Conservation (phyloP, 2,797 vertebrate genomes). For the Avahi laniger region DNA sequence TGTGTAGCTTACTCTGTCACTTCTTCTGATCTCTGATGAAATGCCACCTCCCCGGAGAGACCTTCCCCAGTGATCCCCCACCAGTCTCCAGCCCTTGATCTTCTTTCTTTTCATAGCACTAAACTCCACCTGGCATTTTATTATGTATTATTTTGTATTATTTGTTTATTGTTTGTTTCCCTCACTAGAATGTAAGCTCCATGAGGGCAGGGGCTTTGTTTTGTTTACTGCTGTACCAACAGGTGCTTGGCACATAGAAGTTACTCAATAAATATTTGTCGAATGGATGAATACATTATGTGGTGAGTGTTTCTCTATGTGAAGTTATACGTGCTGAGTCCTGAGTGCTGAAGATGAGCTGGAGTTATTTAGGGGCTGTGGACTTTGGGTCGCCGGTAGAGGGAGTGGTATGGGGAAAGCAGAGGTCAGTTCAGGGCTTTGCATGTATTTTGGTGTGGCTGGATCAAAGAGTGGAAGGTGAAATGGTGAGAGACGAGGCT, state of each 20-base stretch:
- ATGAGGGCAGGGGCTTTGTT: conserved; percentile 48
- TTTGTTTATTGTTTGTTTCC: conserved; percentile 15
- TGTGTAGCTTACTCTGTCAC: background rate
- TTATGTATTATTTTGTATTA: background rate
- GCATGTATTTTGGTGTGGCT: background rate
- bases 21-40: background rate
- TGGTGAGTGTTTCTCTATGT: conserved; percentile 61
- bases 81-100: background rate
- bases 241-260: conserved; percentile 33
- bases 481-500: background rate
- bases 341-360: background rate
- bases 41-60: background rate
- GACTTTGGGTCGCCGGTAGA: background rate
- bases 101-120: background rate
- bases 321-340: background rate
- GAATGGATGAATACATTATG: conserved; percentile 42
- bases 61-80: background rate
- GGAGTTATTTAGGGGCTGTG: background rate
- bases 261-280: conserved; percentile 69
- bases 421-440: background rate
- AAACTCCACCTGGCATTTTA: background rate
- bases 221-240: background rate
- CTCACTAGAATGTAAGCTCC: conserved; percentile 71
- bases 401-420: background rate
- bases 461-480: background rate